A percentile compares a stretch with the other conserved stretches of the same genome.
phyloP scores from a whole-genome alignment of 2,113 vertebrate species.

The Protomyctophum bolini region DNA sequence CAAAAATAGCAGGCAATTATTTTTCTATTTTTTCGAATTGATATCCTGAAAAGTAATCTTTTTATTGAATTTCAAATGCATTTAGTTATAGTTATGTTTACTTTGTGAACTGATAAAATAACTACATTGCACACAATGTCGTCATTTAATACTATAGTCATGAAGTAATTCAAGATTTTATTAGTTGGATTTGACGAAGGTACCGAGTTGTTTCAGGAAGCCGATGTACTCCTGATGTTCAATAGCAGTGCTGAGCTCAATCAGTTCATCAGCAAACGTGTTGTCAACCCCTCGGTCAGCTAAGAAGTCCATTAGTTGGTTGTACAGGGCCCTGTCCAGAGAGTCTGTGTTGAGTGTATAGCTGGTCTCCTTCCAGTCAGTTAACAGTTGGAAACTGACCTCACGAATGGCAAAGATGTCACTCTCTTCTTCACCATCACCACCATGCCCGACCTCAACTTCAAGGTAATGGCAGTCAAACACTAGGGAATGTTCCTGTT shows the following conservation, averaged over 20 bases:
- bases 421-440: slow-evolving; percentile 89
- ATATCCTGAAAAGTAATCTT: too few species aligned
- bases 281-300: slow-evolving; percentile 94
- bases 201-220: slow-evolving; percentile 92
- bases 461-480: slow-evolving; percentile 96
- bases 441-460: slow-evolving; percentile 87
- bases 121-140: too few species aligned
- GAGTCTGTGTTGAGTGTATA: slow-evolving; percentile 95
- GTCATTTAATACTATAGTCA: too few species aligned
- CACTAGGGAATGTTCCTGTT: slow-evolving; percentile 88
- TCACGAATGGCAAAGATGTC: slow-evolving; percentile 93
- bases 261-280: slow-evolving; percentile 91
- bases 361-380: slow-evolving; percentile 93
- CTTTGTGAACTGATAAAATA: too few species aligned
- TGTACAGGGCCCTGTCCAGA: slow-evolving; percentile 94
- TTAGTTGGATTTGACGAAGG: slow-evolving; percentile 91
- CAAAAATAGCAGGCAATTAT: too few species aligned
- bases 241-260: slow-evolving; percentile 91
- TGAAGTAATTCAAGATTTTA: background rate
- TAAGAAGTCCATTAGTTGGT: slow-evolving; percentile 97
- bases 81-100: too few species aligned
- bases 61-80: too few species aligned
- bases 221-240: slow-evolving; percentile 96
- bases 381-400: slow-evolving; percentile 96
- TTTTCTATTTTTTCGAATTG: too few species aligned